A percentile compares a stretch with the other conserved stretches of the same genome.
These are phyloP conservation scores for Urocynchramus pylzowi DNA, from an alignment of 2,113 vertebrate species.

Conservation along the genomic window DNA sequence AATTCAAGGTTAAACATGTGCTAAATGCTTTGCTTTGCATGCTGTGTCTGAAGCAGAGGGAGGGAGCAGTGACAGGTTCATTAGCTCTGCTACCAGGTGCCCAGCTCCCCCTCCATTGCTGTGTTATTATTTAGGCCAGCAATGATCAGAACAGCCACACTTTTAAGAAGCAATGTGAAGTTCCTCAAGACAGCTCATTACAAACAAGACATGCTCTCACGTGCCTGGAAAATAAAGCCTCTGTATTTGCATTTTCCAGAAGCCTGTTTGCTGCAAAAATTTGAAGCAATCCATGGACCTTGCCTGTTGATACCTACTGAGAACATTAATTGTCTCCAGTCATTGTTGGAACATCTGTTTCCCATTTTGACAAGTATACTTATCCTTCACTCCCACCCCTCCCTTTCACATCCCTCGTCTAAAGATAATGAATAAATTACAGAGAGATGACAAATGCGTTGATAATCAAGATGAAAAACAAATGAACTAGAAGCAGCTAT, in stretches of 20 bases:
- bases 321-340: slow-evolving; percentile 77
- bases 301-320: slow-evolving; percentile 58
- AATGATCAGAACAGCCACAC: background rate
- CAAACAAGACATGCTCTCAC: background rate
- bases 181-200: slow-evolving; percentile 40
- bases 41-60: background rate
- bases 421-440: slow-evolving; percentile 80
- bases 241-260: slow-evolving; percentile 65
- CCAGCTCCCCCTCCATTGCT: background rate
- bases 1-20: slow-evolving; percentile 3
- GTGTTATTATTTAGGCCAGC: background rate
- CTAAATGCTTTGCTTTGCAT: slow-evolving; percentile 4
- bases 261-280: slow-evolving; percentile 51
- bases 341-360: slow-evolving; percentile 77
- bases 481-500: slow-evolving; percentile 70
- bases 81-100: background rate
- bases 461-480: slow-evolving; percentile 76
- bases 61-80: background rate
- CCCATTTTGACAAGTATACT: slow-evolving; percentile 76
- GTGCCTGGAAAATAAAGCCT: slow-evolving; percentile 63
- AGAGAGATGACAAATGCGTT: slow-evolving; percentile 71
- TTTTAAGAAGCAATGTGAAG: background rate
- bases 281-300: slow-evolving; percentile 36
- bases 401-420: slow-evolving; percentile 61
- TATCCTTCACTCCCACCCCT: slow-evolving; percentile 49